phyloP scores from a whole-genome alignment of 30 jellyfish, hydroid and myxozoan species.

The Morbakka virulenta region DNA sequence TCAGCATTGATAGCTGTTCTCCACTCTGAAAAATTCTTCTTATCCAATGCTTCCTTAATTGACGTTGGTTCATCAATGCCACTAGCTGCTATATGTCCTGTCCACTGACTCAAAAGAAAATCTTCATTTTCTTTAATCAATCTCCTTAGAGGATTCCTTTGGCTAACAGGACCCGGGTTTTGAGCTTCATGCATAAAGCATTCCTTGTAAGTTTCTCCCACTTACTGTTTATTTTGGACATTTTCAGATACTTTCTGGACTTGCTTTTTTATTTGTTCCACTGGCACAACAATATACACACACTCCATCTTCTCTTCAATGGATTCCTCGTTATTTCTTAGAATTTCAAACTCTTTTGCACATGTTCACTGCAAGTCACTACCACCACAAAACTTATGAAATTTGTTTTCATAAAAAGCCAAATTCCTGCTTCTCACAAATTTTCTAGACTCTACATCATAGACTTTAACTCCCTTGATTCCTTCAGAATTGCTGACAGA shows the following conservation, averaged over 20 bases:
- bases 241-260: conserved; percentile 5
- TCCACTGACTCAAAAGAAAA: background rate
- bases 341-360: no score
- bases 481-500: no score
- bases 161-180: conserved; percentile 31
- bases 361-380: background rate
- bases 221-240: conserved; percentile 23
- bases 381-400: conserved; percentile 33
- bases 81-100: conserved; percentile 5
- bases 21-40: no score
- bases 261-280: conserved; percentile 13
- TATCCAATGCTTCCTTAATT: conserved; percentile 14
- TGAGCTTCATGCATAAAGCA: conserved; percentile 36
- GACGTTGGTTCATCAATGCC: conserved; percentile 32
- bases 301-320: no score
- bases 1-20: conserved; percentile 30
- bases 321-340: no score
- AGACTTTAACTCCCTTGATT: conserved; percentile 44
- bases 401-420: conserved; percentile 32
- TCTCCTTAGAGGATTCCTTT: conserved; percentile 31
- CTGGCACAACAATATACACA: conserved; percentile 1
- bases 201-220: conserved; percentile 57
- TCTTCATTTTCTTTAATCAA: conserved; percentile 13
- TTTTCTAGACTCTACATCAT: background rate
- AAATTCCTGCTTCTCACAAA: conserved; percentile 59